These are phyloP conservation scores for Nanorana parkeri DNA, from an alignment of 2,113 vertebrate species.

Conservation along the genomic window DNA sequence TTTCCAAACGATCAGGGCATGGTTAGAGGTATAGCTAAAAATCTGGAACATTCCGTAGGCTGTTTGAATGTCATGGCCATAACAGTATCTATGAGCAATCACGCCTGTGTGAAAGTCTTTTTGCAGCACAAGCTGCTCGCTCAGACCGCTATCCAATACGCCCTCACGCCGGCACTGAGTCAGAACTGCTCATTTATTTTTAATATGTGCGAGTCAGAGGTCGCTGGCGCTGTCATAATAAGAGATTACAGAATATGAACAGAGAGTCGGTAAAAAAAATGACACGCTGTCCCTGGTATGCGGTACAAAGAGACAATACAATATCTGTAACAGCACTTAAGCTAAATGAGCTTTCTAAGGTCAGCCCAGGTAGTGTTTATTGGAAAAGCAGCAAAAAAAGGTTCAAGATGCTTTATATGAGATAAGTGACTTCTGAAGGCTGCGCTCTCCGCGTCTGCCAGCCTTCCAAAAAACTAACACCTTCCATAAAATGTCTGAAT, in stretches of 20 bases:
- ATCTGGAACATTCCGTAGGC: no score
- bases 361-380: background rate
- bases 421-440: background rate
- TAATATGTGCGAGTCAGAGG: conserved; percentile 22
- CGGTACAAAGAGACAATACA: background rate
- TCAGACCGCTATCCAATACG: background rate
- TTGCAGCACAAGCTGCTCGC: background rate
- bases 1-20: no score
- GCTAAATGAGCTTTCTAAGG: conserved; percentile 17
- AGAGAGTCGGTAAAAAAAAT: background rate
- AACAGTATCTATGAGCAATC: no score
- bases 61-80: no score
- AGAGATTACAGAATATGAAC: conserved; percentile 26
- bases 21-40: no score
- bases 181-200: conserved; percentile 29
- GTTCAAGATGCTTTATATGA: background rate
- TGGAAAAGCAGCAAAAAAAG: conserved; percentile 7
- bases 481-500: no score
- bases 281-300: background rate
- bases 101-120: background rate
- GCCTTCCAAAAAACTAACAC: no score
- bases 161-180: background rate
- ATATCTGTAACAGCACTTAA: background rate
- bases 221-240: conserved; percentile 16
- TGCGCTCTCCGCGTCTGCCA: no score